phyloP scores from a whole-genome alignment of 2,113 vertebrate species.

The human region DNA sequence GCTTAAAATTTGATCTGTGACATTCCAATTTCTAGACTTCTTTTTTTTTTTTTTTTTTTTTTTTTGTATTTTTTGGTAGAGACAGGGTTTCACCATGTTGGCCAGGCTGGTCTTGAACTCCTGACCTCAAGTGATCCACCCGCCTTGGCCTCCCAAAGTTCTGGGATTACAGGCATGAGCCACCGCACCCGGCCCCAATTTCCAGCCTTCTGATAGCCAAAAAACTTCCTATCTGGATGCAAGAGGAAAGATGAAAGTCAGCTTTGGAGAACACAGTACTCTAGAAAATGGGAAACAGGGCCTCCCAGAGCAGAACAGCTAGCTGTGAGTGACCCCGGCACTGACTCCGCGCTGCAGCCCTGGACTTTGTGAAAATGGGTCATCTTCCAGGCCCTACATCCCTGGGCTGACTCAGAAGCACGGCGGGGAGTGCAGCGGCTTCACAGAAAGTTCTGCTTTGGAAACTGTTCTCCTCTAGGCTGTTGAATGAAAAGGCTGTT shows the following conservation, averaged over 20 bases:
- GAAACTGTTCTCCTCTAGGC: conserved; percentile 41
- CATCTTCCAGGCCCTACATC: neutral
- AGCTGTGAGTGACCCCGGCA: neutral
- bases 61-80: too few relatives aligned
- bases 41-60: too few relatives aligned
- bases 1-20: conserved; percentile 42
- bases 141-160: too few relatives aligned
- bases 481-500: conserved; percentile 81
- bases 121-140: too few relatives aligned
- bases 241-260: conserved; percentile 46
- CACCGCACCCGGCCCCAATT: neutral
- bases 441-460: conserved; percentile 50
- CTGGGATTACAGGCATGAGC: too few relatives aligned
- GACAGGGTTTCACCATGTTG: too few relatives aligned
- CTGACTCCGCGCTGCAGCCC: rapidly evolving
- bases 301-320: neutral
- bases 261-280: neutral
- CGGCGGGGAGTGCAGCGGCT: neutral
- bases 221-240: neutral
- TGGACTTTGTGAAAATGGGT: conserved; percentile 18
- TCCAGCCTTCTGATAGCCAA: conserved; percentile 26
- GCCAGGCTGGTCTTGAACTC: too few relatives aligned
- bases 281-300: neutral
- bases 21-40: conserved; percentile 34
- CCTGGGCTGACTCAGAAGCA: conserved; percentile 49